Percentiles rank a stretch among this genome's conserved stretches.
These are phyloP conservation scores for Temnothorax longispinosus DNA, from an alignment of 1,140 invertebrate species.

Conservation along the genomic window DNA sequence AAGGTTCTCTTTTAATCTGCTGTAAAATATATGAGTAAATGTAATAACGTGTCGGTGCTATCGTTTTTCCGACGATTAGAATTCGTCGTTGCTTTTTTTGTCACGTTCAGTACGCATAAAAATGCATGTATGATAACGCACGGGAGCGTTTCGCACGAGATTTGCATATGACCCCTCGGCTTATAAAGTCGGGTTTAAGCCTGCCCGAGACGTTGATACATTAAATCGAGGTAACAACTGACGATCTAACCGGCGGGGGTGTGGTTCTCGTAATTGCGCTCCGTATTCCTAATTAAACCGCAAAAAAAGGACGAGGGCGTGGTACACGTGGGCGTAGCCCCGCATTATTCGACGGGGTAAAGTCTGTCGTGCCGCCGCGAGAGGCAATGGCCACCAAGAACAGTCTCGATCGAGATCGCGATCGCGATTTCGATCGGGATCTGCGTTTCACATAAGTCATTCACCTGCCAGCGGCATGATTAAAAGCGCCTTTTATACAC, in stretches of 20 bases:
- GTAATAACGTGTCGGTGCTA: not conserved
- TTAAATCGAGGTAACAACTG: conserved; percentile 65
- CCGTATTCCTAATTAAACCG: conserved; percentile 73
- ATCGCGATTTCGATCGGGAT: conserved; percentile 57
- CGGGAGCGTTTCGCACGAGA: conserved; percentile 13
- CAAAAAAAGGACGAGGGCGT: conserved; percentile 67
- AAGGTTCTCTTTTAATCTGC: not conserved
- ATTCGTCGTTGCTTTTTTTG: conserved; percentile 21
- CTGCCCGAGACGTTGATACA: conserved; percentile 48
- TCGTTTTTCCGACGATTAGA: not conserved
- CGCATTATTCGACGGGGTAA: conserved; percentile 59
- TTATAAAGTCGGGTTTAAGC: conserved; percentile 47
- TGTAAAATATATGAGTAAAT: not conserved
- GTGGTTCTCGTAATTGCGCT: conserved; percentile 71
- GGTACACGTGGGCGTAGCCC: conserved; percentile 66
- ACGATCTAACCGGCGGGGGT: conserved; percentile 67
- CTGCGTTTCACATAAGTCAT: conserved; percentile 72
- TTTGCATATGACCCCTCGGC: conserved; percentile 45
- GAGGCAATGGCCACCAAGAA: conserved; percentile 68
- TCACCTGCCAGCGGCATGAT: conserved; percentile 74
- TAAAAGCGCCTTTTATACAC: conserved; percentile 33
- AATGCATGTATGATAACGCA: conserved; percentile 51
- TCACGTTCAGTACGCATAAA: conserved; percentile 29
- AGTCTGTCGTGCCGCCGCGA: conserved; percentile 39
- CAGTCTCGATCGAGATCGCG: conserved; percentile 46